phyloP scores from a whole-genome alignment of 2,888 invertebrate genomes.

The Eulithis prunata region DNA sequence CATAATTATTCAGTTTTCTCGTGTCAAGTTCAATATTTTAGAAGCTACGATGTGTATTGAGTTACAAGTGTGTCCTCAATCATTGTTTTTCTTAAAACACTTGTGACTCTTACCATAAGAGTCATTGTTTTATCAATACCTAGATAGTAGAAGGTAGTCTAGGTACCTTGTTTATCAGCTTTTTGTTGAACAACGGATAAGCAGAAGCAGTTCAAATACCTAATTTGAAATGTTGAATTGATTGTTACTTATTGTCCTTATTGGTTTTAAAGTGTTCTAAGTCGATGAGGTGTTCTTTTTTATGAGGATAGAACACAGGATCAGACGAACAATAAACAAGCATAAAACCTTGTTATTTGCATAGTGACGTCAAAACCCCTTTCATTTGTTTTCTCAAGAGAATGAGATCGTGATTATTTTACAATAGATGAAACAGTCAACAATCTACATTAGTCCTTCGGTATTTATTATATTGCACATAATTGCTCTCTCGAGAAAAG shows the following conservation, averaged over 20 bases:
- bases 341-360: background rate
- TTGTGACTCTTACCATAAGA: conserved; percentile 12
- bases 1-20: no score
- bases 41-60: background rate
- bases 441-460: background rate
- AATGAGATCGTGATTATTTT: conserved; percentile 2
- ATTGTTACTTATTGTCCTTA: no score
- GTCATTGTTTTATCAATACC: conserved; percentile 22
- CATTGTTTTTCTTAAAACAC: conserved; percentile 8
- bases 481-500: no score
- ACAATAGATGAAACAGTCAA: background rate
- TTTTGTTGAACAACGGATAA: conserved; percentile 2
- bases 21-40: no score
- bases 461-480: no score
- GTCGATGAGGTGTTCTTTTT: background rate
- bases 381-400: conserved; percentile 7
- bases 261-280: background rate
- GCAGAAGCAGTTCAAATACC: conserved; percentile 3
- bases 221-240: conserved; percentile 4
- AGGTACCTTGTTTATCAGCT: conserved; percentile 15
- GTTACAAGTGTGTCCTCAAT: conserved; percentile 4
- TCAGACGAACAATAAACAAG: background rate
- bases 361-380: conserved; percentile 5
- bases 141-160: background rate
- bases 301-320: background rate